Percentiles rank a stretch among this genome's conserved stretches.
These are phyloP conservation scores for Philonicus albiceps DNA, from an alignment of 2,888 invertebrate species.

Conservation along the genomic window DNA sequence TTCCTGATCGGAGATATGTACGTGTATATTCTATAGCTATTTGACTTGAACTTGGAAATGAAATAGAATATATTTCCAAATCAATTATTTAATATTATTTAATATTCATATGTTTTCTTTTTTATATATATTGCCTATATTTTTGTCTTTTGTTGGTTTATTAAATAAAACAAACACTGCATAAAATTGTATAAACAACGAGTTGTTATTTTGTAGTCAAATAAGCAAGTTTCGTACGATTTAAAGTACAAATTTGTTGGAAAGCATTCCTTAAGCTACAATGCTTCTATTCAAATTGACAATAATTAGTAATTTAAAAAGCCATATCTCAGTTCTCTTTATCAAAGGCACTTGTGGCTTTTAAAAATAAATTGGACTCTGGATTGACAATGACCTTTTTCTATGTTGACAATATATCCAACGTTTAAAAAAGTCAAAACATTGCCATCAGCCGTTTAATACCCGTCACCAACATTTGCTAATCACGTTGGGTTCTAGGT, in stretches of 20 bases:
- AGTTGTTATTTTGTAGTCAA: too few species aligned
- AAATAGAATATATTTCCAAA: not conserved
- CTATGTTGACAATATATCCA: not conserved
- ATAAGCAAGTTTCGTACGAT: too few species aligned
- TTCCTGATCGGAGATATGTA: not conserved
- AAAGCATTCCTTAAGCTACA: too few species aligned
- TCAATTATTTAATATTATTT: too few species aligned
- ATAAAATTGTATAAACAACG: too few species aligned
- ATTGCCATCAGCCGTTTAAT: not conserved
- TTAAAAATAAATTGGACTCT: not conserved
- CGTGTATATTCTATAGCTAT: not conserved
- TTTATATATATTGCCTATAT: too few species aligned
- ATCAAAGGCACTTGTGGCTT: not conserved
- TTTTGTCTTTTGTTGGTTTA: too few species aligned
- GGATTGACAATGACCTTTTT: not conserved
- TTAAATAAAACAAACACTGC: too few species aligned
- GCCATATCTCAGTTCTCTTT: not conserved
- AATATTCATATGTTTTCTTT: too few species aligned
- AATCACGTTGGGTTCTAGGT: not conserved
- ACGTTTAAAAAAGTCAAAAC: not conserved
- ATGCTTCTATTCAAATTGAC: not conserved
- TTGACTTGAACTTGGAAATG: not conserved
- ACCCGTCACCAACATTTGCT: not conserved
- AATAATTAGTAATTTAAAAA: not conserved
- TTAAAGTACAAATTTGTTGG: too few species aligned